Evolutionary conservation across 2,888 invertebrate genomes (phyloP).

Genomic region (Cerastis rubricosa): DNA sequence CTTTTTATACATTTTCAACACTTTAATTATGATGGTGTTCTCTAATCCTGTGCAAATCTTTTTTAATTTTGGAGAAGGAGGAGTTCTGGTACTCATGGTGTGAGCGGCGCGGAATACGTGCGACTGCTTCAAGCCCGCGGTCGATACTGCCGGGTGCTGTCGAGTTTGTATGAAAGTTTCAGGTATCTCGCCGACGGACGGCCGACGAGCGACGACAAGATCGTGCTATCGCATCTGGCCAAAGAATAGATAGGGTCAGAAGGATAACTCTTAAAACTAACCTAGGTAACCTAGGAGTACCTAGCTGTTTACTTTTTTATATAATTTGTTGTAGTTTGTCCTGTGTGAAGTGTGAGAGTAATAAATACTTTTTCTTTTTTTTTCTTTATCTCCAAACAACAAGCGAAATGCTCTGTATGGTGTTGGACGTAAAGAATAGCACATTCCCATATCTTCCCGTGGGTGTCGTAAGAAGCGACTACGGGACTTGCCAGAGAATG

Average conservation of each 20-base stretch:
- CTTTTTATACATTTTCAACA: conserved; percentile 49
- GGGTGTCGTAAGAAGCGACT: too few relatives aligned
- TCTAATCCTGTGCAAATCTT: conserved; percentile 23
- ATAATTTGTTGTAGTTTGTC: too few relatives aligned
- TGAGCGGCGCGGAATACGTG: not conserved
- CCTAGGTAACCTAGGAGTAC: too few relatives aligned
- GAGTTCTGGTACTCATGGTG: conserved; percentile 13
- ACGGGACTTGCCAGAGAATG: too few relatives aligned
- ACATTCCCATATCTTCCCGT: too few relatives aligned
- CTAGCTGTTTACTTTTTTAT: too few relatives aligned
- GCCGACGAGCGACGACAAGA: conserved; percentile 40
- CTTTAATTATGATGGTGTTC: conserved; percentile 35
- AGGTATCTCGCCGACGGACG: conserved; percentile 38
- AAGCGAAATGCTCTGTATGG: too few relatives aligned
- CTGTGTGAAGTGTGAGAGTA: too few relatives aligned
- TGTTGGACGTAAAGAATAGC: too few relatives aligned
- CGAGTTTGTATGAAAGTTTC: conserved; percentile 2
- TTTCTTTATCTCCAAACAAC: not conserved
- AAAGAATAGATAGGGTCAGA: not conserved
- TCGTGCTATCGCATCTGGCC: conserved; percentile 21
- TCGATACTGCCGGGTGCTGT: conserved; percentile 35
- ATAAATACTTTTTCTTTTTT: too few relatives aligned
- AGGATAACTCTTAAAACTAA: not conserved
- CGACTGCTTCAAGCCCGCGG: conserved; percentile 16
- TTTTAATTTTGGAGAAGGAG: conserved; percentile 10